These are phyloP conservation scores for Agelas oroides DNA, from an alignment of 37 sponge, comb jelly and placozoan genomes.

Conservation along the genomic window DNA sequence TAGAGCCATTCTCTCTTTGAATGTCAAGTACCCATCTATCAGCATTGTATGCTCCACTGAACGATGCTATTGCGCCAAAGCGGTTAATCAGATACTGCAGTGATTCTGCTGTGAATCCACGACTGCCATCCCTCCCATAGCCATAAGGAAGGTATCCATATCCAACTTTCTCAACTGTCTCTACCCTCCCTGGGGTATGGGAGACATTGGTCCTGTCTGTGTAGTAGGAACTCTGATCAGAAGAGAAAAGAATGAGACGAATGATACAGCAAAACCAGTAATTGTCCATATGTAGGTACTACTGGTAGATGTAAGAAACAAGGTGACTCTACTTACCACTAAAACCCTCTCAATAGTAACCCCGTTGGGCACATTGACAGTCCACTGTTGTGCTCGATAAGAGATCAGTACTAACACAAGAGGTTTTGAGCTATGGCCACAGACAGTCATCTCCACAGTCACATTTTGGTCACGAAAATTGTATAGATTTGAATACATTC, in stretches of 20 bases:
- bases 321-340: too few species aligned
- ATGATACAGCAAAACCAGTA: too few species aligned
- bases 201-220: neutral
- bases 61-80: neutral
- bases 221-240: constrained; percentile 10
- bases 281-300: too few species aligned
- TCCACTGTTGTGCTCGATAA: too few species aligned
- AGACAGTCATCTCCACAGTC: neutral
- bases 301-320: too few species aligned
- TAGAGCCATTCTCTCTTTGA: too few species aligned
- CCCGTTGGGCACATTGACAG: too few species aligned
- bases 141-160: neutral
- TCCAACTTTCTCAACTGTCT: neutral
- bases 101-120: neutral
- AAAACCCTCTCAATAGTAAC: too few species aligned
- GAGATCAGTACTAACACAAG: neutral
- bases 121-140: neutral
- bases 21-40: too few species aligned
- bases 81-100: neutral
- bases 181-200: neutral
- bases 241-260: too few species aligned
- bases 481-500: too few species aligned
- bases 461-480: too few species aligned
- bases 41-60: constrained; percentile 3
- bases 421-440: neutral